Evolutionary conservation across 1,140 invertebrate genomes (phyloP), one percentile per base, ranked within the genome.

Genomic region (Bemisia tabaci): DNA sequence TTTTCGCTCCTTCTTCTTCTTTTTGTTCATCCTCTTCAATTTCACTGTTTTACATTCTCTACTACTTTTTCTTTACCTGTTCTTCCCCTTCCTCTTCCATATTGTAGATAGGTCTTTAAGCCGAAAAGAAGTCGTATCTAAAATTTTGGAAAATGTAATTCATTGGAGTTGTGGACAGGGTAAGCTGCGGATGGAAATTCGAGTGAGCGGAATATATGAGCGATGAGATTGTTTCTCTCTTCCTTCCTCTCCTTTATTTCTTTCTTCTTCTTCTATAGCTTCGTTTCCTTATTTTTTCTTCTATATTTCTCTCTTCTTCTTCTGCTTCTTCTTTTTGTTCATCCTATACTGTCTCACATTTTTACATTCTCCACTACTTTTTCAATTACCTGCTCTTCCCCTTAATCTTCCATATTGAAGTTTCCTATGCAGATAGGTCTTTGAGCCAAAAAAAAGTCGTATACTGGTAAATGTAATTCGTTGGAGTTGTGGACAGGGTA

Each of bases 271-370:
- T 58, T 26, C 23, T 21, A 1, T 12, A n/a, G 27, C 63, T 64
- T 27, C 63, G 27, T 64, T 22, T 26, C 17, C 2, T 2, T 22
- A 64, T 64, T 26, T 25, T 22, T 39, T 48, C 27, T 5, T 64
- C 17, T 22, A 22, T 64, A n/a, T 48, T 64, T 27, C 22, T 64
- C 17, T 64, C 9, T 33, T 33, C 39, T 22, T 64, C 11, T 64
- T 39, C 26, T 33, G 5, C 26, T 64, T 33, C 11, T 33, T 5
- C 33, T 33, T n/a, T 9, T 64, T 33, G 23, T 67, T 59, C 48
- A 17, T n/a, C 39, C 66, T 39, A 22, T 66, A 62, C 59, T 23
- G 59, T 65, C 21, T n/a, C n/a, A n/a, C 23, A 22, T 60, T 23
- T 25, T 65, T 60, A 24, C 26, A 60, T 22, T 65, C 24, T 26